These are phyloP conservation scores for Pseudanteris insignis DNA, from an alignment of 2,888 invertebrate species.

Conservation along the genomic window DNA sequence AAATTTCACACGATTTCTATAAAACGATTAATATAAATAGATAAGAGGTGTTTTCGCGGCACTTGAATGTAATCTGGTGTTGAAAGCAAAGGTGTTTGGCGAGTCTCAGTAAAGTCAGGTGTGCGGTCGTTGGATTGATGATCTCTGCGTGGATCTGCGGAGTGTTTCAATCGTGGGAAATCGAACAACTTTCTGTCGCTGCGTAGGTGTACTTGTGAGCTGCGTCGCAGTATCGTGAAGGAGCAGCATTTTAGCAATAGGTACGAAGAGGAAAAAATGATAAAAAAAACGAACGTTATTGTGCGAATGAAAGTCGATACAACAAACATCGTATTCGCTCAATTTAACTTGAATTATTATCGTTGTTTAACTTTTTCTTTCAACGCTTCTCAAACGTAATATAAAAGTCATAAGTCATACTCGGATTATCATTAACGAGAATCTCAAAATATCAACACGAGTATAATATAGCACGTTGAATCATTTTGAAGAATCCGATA, in stretches of 20 bases:
- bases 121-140: conserved; percentile 29
- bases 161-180: conserved; percentile 42
- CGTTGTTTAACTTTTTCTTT: too few relatives aligned
- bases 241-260: conserved; percentile 17
- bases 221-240: conserved; percentile 34
- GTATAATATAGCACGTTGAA: too few relatives aligned
- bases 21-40: conserved; percentile 30
- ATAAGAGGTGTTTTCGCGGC: conserved; percentile 30
- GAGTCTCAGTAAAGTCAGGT: conserved; percentile 25
- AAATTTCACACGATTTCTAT: conserved; percentile 38
- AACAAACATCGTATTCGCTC: too few relatives aligned
- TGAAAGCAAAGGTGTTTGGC: conserved; percentile 36
- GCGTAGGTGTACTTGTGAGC: conserved; percentile 35
- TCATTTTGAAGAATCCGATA: too few relatives aligned
- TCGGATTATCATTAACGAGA: too few relatives aligned
- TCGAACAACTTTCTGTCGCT: conserved; percentile 42
- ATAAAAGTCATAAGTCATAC: too few relatives aligned
- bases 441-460: too few relatives aligned
- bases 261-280: too few relatives aligned
- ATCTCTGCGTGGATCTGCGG: conserved; percentile 30
- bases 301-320: too few relatives aligned
- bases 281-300: neutral
- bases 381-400: too few relatives aligned
- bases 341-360: too few relatives aligned
- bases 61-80: conserved; percentile 31